Conservation (phyloP, 2,113 vertebrate genomes). For the Nyctereutes procyonoides region DNA sequence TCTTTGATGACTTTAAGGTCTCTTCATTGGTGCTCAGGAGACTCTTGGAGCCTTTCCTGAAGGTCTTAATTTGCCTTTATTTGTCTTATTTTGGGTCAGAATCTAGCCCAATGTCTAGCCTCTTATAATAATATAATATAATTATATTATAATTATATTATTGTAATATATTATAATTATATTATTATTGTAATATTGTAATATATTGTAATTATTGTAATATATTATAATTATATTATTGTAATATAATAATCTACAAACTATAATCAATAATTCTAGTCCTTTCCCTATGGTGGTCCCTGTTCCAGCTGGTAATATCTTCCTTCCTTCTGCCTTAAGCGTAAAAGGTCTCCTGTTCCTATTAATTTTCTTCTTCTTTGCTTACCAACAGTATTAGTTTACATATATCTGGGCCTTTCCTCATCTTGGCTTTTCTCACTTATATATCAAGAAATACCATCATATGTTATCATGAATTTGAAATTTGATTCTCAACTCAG, state of each 20-base stretch:
- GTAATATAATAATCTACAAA: background rate
- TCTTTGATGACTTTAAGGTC: background rate
- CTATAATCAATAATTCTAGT: background rate
- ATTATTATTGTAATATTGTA: too few relatives aligned
- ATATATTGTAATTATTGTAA: too few relatives aligned
- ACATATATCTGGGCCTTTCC: background rate
- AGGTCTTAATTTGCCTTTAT: background rate
- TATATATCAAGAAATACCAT: background rate
- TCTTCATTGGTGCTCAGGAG: background rate
- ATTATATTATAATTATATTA: too few relatives aligned
- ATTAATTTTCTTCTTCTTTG: background rate
- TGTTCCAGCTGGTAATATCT: background rate
- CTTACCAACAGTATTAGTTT: background rate
- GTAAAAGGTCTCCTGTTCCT: background rate
- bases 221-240: too few relatives aligned
- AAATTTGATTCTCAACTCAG: conserved; percentile 46
- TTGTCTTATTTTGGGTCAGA: background rate
- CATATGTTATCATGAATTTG: background rate
- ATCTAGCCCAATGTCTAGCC: background rate
- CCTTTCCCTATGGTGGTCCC: background rate
- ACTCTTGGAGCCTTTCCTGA: background rate
- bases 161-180: too few relatives aligned
- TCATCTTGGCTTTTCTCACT: conserved; percentile 6
- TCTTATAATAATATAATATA: background rate
- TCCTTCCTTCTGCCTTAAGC: background rate